phyloP scores from a whole-genome alignment of 2,113 vertebrate species.

The rat (Rattus norvegicus) region DNA sequence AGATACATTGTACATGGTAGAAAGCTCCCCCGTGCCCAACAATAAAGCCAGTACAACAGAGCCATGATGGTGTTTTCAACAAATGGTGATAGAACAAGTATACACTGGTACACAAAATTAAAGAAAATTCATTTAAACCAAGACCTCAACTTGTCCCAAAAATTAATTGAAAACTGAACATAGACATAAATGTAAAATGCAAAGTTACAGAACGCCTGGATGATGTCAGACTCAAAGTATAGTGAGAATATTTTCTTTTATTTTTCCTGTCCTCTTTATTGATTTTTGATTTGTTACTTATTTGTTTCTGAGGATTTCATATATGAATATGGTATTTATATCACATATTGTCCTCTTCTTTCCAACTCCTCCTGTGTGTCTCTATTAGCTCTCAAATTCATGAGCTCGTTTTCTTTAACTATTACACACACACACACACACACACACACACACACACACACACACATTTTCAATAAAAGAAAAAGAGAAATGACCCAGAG shows the following conservation, averaged over 20 bases:
- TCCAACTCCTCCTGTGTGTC: background rate
- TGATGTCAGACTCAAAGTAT: background rate
- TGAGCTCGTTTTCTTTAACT: background rate
- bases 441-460: background rate
- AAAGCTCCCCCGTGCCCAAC: accelerated
- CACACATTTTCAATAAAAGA: background rate
- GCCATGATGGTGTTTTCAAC: background rate
- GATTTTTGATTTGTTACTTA: background rate
- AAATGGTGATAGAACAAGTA: background rate
- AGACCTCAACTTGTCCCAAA: background rate
- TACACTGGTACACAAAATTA: background rate
- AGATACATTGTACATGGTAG: background rate
- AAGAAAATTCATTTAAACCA: background rate
- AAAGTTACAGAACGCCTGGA: background rate
- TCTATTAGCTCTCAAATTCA: background rate
- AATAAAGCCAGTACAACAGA: background rate
- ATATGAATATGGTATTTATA: background rate
- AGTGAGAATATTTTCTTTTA: background rate
- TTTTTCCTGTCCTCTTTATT: background rate
- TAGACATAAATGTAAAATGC: background rate
- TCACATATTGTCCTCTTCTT: background rate
- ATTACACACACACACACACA: background rate
- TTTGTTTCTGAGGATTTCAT: background rate
- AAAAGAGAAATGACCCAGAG: background rate
- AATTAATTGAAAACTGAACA: background rate